Percentiles rank a stretch among this genome's conserved stretches.
Evolutionary conservation across 2,113 vertebrate species (phyloP).

Genomic region (Laticauda colubrina): DNA sequence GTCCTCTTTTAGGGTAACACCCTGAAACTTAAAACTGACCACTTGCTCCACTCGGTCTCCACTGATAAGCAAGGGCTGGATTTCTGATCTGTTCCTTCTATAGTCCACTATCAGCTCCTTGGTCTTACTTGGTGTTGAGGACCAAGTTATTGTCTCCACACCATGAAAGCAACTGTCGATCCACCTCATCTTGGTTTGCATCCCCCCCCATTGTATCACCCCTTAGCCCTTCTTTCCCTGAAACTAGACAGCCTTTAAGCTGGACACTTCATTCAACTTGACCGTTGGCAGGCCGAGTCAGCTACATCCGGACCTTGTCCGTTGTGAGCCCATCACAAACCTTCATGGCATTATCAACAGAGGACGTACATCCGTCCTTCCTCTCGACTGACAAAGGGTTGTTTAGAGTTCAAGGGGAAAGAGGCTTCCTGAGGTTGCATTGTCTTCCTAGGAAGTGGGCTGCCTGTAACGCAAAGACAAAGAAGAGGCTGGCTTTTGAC

Average conservation of each 20-base stretch:
- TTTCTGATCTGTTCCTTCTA: too few relatives aligned
- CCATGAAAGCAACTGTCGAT: too few relatives aligned
- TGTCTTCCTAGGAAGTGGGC: conserved; percentile 31
- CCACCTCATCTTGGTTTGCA: too few relatives aligned
- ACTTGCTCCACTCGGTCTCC: too few relatives aligned
- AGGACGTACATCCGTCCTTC: conserved; percentile 18
- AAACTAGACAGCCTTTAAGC: background rate
- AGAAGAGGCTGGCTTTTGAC: background rate
- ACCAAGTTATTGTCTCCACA: too few relatives aligned
- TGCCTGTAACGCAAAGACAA: background rate
- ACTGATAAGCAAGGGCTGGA: too few relatives aligned
- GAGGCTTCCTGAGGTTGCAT: conserved; percentile 28
- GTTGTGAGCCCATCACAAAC: background rate
- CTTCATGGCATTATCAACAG: conserved; percentile 9
- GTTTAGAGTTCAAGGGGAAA: conserved; percentile 45
- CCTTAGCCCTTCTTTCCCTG: background rate
- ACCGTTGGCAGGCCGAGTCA: too few relatives aligned
- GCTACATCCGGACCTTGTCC: background rate
- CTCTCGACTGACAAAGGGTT: conserved; percentile 26
- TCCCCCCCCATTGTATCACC: too few relatives aligned
- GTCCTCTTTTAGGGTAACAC: too few relatives aligned
- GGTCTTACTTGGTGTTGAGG: too few relatives aligned
- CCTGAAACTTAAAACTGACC: too few relatives aligned
- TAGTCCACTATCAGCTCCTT: too few relatives aligned
- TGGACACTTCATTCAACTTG: background rate